These are phyloP conservation scores for Piprites chloris DNA, from an alignment of 2,113 vertebrate species.

Conservation along the genomic window DNA sequence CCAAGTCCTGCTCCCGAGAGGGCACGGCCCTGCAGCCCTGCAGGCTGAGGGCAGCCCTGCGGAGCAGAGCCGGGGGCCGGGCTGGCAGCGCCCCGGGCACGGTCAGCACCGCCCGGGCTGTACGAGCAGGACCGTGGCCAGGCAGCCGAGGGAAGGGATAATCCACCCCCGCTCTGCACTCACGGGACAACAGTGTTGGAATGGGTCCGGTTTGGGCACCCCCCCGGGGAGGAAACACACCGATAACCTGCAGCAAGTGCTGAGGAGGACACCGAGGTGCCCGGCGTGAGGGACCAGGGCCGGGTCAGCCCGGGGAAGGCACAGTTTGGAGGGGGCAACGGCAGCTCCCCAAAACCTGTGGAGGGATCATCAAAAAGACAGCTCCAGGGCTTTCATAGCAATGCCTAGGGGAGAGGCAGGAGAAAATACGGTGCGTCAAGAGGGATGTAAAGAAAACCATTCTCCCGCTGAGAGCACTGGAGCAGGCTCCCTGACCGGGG, in stretches of 20 bases:
- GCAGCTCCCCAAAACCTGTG: not conserved
- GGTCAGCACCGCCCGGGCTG: not conserved
- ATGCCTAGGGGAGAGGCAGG: no score
- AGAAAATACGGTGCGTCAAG: fast-evolving
- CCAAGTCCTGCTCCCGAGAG: not conserved
- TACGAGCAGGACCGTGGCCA: fast-evolving
- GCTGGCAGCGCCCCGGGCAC: not conserved
- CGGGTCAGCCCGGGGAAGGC: not conserved
- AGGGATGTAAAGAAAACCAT: not conserved
- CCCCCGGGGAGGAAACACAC: not conserved
- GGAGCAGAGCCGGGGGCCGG: fast-evolving
- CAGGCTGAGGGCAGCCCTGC: no score
- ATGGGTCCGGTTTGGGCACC: not conserved
- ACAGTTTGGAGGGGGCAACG: fast-evolving
- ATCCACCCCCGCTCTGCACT: not conserved
- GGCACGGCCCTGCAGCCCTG: not conserved
- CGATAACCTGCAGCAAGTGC: not conserved
- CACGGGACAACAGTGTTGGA: not conserved
- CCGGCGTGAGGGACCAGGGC: not conserved
- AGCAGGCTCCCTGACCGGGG: not conserved
- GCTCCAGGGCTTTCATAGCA: not conserved
- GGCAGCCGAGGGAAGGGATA: no score
- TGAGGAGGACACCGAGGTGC: not conserved
- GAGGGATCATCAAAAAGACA: fast-evolving
- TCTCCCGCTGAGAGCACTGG: not conserved